Base-by-base conservation (phyloP, 2,113 vertebrate species). In the Gymnarchus niloticus region DNA sequence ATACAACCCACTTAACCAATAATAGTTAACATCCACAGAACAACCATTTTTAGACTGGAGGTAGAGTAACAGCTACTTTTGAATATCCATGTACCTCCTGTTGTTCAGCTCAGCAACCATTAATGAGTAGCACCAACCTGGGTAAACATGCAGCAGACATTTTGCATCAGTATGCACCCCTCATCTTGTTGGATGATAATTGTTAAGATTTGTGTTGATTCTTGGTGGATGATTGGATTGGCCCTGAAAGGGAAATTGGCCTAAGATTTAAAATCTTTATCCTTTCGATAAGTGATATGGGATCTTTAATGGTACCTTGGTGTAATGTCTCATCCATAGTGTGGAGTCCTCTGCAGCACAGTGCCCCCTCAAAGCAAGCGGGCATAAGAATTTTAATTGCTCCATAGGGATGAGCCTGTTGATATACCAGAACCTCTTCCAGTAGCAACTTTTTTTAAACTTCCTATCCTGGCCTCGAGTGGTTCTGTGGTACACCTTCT, bases 251-350 rank as follows among this genome's bases (percentile, higher is more conserved):
- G 28, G 61, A 69, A 69, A 37, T 69, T 69, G 61, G 61, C 65
- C 61, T 69, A 33, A 69, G 33, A 73, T 73, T 73, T 37, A 73
- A 69, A 73, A 73, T 41, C 65, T 17, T 73, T 73, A 73, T 73
- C 41, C 65, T 73, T 73, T 73, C 65, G 41, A 73, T 73, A 73
- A 73, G 65, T 73, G 65, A 73, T 73, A 73, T 73, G 65, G 65
- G 65, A 73, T 73, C 65, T 73, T 73, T 73, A 73, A 73, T 73
- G 33, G 65, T 17, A 41, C 65, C 65, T 41, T 73, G 5, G 28
- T 73, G 65, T 73, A 73, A 73, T 73, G 41, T 73, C 28, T 73
- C 33, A 73, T 73, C 12, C 28, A 41, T 17, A 41, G 65, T 41
- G 65, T 73, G 14, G 33, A 37, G 12, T 33, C 33, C 33, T 73